phyloP scores from a whole-genome alignment of 2,113 vertebrate genomes.

The Gracilinanus agilis region DNA sequence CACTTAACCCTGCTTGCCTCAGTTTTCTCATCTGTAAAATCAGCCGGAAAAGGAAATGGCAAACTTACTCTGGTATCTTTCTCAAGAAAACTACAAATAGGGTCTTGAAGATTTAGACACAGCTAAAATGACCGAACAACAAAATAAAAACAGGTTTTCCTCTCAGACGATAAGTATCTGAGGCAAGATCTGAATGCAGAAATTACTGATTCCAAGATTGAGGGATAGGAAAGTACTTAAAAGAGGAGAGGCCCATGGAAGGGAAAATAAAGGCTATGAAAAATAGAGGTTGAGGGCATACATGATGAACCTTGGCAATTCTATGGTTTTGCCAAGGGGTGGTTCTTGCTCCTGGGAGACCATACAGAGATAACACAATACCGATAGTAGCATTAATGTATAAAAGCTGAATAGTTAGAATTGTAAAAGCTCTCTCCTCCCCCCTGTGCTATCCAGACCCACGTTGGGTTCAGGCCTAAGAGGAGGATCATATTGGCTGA shows the following conservation, averaged over 20 bases:
- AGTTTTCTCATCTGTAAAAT: too few species aligned
- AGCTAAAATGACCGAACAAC: too few species aligned
- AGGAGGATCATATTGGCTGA: neutral
- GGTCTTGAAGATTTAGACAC: too few species aligned
- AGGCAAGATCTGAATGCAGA: too few species aligned
- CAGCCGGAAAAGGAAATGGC: too few species aligned
- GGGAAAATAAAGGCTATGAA: neutral
- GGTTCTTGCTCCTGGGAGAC: constrained; percentile 10
- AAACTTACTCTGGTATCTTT: too few species aligned
- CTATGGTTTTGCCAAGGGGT: constrained; percentile 30
- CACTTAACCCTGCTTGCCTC: too few species aligned
- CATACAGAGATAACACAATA: constrained; percentile 28
- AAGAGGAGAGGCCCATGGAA: neutral
- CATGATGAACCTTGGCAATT: neutral
- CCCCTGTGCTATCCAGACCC: neutral
- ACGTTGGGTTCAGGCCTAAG: neutral
- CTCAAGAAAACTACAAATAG: too few species aligned
- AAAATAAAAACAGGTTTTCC: too few species aligned
- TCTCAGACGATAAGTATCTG: too few species aligned
- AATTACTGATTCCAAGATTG: neutral
- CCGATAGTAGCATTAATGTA: constrained; percentile 24
- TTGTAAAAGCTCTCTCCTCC: neutral
- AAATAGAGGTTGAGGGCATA: neutral
- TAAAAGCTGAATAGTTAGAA: constrained; percentile 45
- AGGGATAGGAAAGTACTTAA: neutral